phyloP scores from a whole-genome alignment of 2,113 vertebrate genomes.

The Apodemus speciosus region DNA sequence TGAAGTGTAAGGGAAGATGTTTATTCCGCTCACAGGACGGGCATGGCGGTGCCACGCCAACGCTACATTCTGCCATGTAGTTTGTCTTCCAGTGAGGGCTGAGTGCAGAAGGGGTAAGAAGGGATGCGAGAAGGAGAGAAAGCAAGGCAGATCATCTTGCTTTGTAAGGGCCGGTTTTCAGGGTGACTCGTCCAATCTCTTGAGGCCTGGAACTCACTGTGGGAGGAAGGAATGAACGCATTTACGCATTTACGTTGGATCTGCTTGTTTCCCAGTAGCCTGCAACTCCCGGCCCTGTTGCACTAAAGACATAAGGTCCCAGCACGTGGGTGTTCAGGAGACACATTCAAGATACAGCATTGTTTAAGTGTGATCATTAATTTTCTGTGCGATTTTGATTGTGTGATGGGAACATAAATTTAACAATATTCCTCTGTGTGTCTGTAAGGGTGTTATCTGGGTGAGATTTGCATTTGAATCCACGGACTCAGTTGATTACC shows the following conservation, averaged over 20 bases:
- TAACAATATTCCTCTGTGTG: background rate
- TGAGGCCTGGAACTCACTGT: background rate
- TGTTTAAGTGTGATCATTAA: background rate
- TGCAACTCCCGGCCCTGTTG: background rate
- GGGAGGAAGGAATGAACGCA: background rate
- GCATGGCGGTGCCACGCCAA: background rate
- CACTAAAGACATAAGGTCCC: background rate
- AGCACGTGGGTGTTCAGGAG: background rate
- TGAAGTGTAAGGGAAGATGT: no score
- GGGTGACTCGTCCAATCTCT: background rate
- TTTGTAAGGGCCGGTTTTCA: background rate
- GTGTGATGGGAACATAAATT: background rate
- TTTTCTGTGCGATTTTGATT: background rate
- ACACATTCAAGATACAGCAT: background rate
- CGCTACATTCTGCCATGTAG: no score
- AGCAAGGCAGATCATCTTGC: background rate
- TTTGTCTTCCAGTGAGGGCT: background rate
- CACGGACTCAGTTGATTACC: background rate
- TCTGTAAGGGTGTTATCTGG: background rate
- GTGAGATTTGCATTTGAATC: background rate
- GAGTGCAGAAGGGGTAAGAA: background rate
- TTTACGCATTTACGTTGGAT: background rate
- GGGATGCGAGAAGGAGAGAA: background rate
- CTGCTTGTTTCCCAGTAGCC: background rate
- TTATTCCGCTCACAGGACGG: background rate